Evolutionary conservation across 2,113 vertebrate species (phyloP), one percentile per base, ranked within the genome.

Genomic region (Pithys albifrons): DNA sequence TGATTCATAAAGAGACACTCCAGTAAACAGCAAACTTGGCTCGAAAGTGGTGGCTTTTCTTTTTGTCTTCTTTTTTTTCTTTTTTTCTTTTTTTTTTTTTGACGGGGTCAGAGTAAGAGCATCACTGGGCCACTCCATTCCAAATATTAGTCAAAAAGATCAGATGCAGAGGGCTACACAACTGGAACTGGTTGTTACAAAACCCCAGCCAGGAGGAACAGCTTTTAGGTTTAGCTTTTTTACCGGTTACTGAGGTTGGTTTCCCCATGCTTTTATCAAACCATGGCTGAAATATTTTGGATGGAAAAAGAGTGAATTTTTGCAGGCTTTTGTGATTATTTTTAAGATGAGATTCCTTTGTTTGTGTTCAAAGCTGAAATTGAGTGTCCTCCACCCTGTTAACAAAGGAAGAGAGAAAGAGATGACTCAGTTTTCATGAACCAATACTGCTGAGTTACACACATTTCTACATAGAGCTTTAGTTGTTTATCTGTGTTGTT

Each of bases 1-100:
- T 95, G 94, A 95, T 95, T 95, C 94, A 96, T 79, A 37, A 78
- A 95, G 92, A 89, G 89, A 62, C 78, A 79, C 62, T 94, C 89
- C 89, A 94, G 87, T 91, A 97, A 95, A 94, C 84, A 96, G 81
- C 85, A 57, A 5, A 77, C 41, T 93, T 93, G 94, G 86, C 93
- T 92, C 75, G 23, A 18, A 88, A 64, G 64, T 35, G 19, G 27
- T 77, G 48, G 8, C 6, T 77, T 85, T 48, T 52, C 45, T 45
- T 75, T 39, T 45, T 7, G 7, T 19, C 14, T 8, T 4, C 12
- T 12, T 24, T 7, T 7, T 31, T 19, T 57, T 6, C 41, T 6
- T 3, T 8, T 48, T 23, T 17, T 12, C 6, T 4, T 18, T 51
- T 45, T 14, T 37, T 52, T 74, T 45, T 37, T 5, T 45, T 49